Evolutionary conservation across 1,140 invertebrate species (phyloP), one percentile per base, ranked within the genome.

Genomic region (Lordiphosa stackelbergi): DNA sequence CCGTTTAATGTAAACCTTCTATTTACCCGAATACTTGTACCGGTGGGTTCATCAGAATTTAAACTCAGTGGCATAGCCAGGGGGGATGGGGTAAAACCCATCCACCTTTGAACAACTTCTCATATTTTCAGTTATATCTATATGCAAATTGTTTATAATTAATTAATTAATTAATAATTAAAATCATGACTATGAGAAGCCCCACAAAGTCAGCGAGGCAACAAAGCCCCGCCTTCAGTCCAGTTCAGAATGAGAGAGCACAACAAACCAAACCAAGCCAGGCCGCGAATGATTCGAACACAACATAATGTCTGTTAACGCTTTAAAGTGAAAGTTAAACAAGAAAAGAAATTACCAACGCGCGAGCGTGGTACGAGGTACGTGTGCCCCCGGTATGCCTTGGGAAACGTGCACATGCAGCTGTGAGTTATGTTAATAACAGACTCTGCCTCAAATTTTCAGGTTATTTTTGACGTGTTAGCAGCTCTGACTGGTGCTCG

Each of bases 381-480:
- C 24, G 24, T 8, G 2, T 31, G 28, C 28, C 36, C 36, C 38
- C 28, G 36, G 4, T 12, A 16, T 52, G 8, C 11, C 28, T 37
- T 13, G 40, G 49, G 48, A 49, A 13, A 62, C 62, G 22, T 52
- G 62, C 56, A 69, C 34, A 56, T 69, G 66, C 62, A 69, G 28
- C 28, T 31, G 51, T 60, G 52, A 56, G 55, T 61, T 66, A 61
- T 69, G 48, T 66, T 69, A 61, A 66, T 69, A 61, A 65, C 62
- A 61, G 47, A 60, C 36, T 47, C 46, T 19, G 42, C 42, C 22
- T n/a, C 19, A n/a, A 43, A 46, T 46, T 46, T 46, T 46, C 43
- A 79, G 66, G 77, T 83, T 79, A 74, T 75, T 81, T 74, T 68
- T 65, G 63, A 81, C 75, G 72, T 66, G 71, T 83, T 75, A 75